A percentile compares a stretch with the other conserved stretches of the same genome.
Conservation (phyloP, 2,113 vertebrate species). For the Hemiscyllium ocellatum region DNA sequence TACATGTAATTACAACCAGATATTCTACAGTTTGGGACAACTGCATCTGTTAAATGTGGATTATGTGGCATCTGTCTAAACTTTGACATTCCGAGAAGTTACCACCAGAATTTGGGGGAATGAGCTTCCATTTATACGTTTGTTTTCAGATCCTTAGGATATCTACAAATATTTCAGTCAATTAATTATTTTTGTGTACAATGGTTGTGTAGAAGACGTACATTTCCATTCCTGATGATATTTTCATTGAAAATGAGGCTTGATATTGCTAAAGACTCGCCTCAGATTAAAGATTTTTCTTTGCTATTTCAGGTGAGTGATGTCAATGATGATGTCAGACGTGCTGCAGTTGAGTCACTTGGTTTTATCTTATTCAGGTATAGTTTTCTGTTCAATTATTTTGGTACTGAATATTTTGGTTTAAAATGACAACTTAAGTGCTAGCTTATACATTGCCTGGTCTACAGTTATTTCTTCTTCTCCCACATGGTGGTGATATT, state of each 20-base stretch:
- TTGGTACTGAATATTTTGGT: not conserved
- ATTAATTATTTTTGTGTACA: not conserved
- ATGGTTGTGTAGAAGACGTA: not conserved
- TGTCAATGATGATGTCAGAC: conserved; percentile 91
- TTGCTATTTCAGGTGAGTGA: conserved; percentile 76
- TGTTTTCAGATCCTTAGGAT: not conserved
- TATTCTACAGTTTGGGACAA: not conserved
- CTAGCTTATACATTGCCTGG: not conserved
- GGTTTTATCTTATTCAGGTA: conserved; percentile 99
- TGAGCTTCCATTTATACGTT: not conserved
- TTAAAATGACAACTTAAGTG: not conserved
- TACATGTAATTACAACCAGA: not conserved
- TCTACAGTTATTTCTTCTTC: not conserved
- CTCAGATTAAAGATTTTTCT: not conserved
- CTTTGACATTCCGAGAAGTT: not conserved
- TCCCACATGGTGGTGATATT: not conserved
- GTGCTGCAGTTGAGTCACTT: conserved; percentile 94
- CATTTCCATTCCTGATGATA: not conserved
- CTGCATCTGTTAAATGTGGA: not conserved
- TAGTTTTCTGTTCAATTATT: conserved; percentile 36
- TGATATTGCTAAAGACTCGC: not conserved
- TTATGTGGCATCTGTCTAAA: not conserved
- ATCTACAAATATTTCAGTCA: not conserved
- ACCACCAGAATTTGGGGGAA: not conserved
- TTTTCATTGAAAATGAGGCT: not conserved